Conservation (phyloP, 2,888 invertebrate genomes). For the Acrobasis repandana region DNA sequence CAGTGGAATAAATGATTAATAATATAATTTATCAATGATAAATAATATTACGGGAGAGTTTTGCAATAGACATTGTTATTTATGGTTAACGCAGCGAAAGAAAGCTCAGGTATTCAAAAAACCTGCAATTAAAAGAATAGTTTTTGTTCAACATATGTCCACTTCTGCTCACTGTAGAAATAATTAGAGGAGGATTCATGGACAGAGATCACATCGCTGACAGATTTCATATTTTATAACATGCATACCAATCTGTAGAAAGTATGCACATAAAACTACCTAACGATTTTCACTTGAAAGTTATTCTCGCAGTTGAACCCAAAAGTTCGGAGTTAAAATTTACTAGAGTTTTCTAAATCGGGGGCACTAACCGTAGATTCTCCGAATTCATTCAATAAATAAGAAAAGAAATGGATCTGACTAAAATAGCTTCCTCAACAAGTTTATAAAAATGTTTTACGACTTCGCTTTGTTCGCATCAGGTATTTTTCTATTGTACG, state of each 20-base stretch:
- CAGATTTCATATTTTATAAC: not conserved
- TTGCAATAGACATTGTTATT: no score
- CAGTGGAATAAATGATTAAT: no score
- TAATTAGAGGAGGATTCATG: no score
- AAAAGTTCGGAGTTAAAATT: constrained; percentile 20
- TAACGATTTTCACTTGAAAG: not conserved
- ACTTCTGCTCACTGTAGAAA: no score
- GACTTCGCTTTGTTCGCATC: not conserved
- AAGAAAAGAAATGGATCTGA: constrained; percentile 14
- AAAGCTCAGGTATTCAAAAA: no score
- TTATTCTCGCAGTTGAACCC: constrained; percentile 17
- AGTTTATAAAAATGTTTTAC: constrained; percentile 15
- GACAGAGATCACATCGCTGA: no score
- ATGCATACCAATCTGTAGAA: not conserved
- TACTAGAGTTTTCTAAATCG: constrained; percentile 14
- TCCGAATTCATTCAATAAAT: constrained; percentile 14
- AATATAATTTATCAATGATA: no score
- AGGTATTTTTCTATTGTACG: not conserved
- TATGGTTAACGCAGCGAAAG: no score
- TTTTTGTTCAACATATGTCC: no score
- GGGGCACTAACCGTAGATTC: constrained; percentile 15
- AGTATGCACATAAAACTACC: not conserved
- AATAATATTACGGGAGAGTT: no score
- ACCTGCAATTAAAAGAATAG: no score
- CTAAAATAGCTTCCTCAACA: constrained; percentile 6